phyloP scores from a whole-genome alignment of 1,140 invertebrate genomes.

The Bombyx mandarina region DNA sequence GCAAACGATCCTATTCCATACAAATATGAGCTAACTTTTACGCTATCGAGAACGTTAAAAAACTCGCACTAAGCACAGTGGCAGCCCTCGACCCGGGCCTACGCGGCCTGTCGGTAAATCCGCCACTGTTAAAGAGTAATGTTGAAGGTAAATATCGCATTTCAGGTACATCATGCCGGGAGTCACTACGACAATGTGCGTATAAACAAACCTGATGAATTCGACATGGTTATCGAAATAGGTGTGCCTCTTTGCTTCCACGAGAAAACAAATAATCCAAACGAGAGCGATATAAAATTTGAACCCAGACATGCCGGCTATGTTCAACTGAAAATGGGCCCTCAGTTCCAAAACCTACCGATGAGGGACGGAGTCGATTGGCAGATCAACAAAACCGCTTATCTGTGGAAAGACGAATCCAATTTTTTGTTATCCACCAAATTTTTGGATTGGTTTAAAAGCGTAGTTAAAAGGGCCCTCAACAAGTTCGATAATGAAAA shows the following conservation, averaged over 20 bases:
- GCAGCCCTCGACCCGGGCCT: too few species aligned
- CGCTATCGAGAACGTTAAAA: too few species aligned
- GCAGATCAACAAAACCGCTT: slow-evolving; percentile 30
- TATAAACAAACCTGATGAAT: slow-evolving; percentile 70
- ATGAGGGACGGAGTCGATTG: slow-evolving; percentile 28
- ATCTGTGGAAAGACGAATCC: slow-evolving; percentile 33
- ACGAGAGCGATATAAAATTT: slow-evolving; percentile 35
- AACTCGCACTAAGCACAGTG: too few species aligned
- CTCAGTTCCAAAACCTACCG: slow-evolving; percentile 30
- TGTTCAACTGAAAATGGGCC: slow-evolving; percentile 35
- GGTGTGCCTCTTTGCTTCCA: slow-evolving; percentile 39
- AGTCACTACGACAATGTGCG: slow-evolving; percentile 71
- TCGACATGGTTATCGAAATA: slow-evolving; percentile 70
- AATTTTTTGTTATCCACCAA: slow-evolving; percentile 45
- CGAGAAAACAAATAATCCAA: slow-evolving; percentile 11
- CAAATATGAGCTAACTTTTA: too few species aligned
- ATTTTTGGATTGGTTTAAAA: slow-evolving; percentile 57
- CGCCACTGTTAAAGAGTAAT: too few species aligned
- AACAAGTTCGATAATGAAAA: slow-evolving; percentile 16
- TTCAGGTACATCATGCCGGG: slow-evolving; percentile 61
- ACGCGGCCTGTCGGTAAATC: too few species aligned
- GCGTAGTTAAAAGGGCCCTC: slow-evolving; percentile 38
- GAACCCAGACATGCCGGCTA: slow-evolving; percentile 31
- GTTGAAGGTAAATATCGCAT: not conserved
- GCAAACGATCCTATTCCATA: too few species aligned